Evolutionary conservation across 2,888 invertebrate genomes (phyloP), one percentile per base, ranked within the genome.

Genomic region (Nycteola revayana): DNA sequence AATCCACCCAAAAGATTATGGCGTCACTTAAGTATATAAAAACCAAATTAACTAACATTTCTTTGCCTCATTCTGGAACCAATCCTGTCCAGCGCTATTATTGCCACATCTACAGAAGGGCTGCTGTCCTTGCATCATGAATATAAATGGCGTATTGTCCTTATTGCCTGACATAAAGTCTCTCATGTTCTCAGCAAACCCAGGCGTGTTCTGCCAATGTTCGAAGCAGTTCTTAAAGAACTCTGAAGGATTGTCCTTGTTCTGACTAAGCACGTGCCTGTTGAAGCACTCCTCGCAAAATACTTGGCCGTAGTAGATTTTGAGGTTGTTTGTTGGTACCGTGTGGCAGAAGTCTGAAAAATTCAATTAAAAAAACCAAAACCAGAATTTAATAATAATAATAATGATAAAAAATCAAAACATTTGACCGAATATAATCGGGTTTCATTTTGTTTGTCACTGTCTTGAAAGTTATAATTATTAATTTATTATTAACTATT

Each of bases 271-370:
- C 1, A 87, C 73, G 39, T 79, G 75, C 20, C 69, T 66, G 20
- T 85, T 59, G 53, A 87, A 87, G 49, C 87, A 87, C 0, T 78
- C 75, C 32, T 86, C 86, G 35, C 87, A 87, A 46, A 87, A 87
- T 1, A 85, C 78, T 53, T 86, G 86, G 1, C 87, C 87, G 49
- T 84, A 86, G 53, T 86, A 87, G 26, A 87, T 82, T 56, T 87
- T 85, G 7, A 78, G 44, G 32, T 74, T 75, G 2, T 66, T 47
- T 1, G 57, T 75, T 0, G 87, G 87, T 1, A 79, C 66, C 5
- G 56, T 36, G 36, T 76, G 82, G 53, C 87, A 86, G 49, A 76
- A 74, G 35, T 75, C 86, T 24, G 17, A 38, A 23, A 21, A n/a
- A n/a, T 21, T n/a, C 18, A 3, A 14, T 14, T 14, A 14, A 14